These are phyloP conservation scores for Peromyscus nudipes DNA, from an alignment of 2,797 vertebrate genomes.

Conservation along the genomic window DNA sequence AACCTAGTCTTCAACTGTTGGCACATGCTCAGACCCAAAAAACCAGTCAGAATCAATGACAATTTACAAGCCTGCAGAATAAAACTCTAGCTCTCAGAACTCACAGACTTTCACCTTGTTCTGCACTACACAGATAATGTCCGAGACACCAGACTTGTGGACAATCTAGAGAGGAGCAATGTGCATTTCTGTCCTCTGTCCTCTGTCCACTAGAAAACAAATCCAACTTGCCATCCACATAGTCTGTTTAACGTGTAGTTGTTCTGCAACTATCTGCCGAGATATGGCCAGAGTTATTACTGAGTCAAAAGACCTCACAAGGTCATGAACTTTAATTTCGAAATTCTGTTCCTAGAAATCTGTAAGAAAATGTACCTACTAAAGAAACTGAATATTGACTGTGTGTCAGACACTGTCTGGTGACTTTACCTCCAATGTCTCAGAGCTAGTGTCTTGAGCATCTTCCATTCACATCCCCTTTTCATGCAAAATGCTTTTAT, in stretches of 20 bases:
- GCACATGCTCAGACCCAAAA: neutral
- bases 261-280: neutral
- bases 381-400: slow-evolving; percentile 32
- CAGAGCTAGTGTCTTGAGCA: too few relatives aligned
- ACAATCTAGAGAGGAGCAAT: slow-evolving; percentile 62
- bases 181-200: slow-evolving; percentile 34
- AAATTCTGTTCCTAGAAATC: slow-evolving; percentile 54
- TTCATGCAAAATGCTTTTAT: neutral
- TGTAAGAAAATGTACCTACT: slow-evolving; percentile 40
- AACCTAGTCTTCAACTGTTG: slow-evolving; percentile 62
- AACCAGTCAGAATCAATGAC: slow-evolving; percentile 67
- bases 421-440: neutral
- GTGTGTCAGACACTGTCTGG: neutral
- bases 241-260: neutral
- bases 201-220: slow-evolving; percentile 54
- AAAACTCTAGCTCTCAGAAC: slow-evolving; percentile 54
- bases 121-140: slow-evolving; percentile 21
- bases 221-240: neutral
- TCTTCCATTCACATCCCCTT: neutral
- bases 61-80: slow-evolving; percentile 70
- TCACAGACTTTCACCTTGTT: slow-evolving; percentile 36
- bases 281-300: neutral
- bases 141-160: slow-evolving; percentile 26
- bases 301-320: neutral
- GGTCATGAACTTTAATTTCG: neutral